Percentiles rank a stretch among this genome's conserved stretches.
These are phyloP conservation scores for Benitochromis conjunctus DNA, from an alignment of 2,113 vertebrate species.

Conservation along the genomic window DNA sequence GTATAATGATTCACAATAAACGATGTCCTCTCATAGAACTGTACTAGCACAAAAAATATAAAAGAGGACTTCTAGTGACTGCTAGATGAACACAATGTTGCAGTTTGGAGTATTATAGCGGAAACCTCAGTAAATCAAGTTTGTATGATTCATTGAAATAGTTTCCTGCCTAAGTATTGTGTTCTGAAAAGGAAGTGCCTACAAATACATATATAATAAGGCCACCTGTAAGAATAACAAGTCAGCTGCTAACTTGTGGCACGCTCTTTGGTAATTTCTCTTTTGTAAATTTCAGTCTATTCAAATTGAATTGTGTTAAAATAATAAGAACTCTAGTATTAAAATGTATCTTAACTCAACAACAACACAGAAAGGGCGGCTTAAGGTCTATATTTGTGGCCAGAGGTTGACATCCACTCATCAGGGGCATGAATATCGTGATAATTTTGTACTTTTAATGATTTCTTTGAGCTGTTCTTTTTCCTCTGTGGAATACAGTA, in stretches of 20 bases:
- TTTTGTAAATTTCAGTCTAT: not conserved
- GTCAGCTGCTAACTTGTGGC: not conserved
- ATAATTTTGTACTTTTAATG: not conserved
- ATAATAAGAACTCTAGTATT: not conserved
- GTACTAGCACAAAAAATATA: not conserved
- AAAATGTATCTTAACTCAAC: not conserved
- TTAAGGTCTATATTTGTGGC: not conserved
- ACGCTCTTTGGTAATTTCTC: not conserved
- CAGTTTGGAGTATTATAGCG: not conserved
- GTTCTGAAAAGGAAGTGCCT: not conserved
- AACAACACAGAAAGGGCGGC: not conserved
- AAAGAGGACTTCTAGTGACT: not conserved
- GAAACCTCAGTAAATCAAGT: not conserved
- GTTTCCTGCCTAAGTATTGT: not conserved
- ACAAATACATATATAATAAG: not conserved
- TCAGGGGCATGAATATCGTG: rapidly evolving
- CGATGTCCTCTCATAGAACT: not conserved
- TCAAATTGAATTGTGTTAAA: not conserved
- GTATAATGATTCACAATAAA: not conserved
- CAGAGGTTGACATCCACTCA: not conserved
- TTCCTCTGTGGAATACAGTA: rapidly evolving
- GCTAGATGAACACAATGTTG: not conserved
- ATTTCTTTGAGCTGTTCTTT: not conserved
- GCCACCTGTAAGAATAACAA: not conserved
- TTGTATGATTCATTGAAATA: not conserved